Percentiles rank a stretch among this genome's conserved stretches.
Conservation (phyloP, 1,140 invertebrate genomes). For the Camponotus floridanus region DNA sequence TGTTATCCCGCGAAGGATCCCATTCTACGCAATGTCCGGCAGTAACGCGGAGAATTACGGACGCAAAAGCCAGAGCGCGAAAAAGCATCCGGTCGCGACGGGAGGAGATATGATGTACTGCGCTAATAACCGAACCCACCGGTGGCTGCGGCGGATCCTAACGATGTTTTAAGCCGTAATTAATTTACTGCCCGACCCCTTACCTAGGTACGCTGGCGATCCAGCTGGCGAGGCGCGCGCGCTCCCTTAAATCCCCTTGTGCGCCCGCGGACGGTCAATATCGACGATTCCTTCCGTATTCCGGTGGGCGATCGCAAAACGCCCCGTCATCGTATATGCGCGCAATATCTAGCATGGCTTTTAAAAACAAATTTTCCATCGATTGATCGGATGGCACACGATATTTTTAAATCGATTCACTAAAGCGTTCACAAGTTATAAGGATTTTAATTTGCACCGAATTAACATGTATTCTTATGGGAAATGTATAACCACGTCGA, state of each 20-base stretch:
- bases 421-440: no score
- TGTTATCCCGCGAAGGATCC: slow-evolving; percentile 8
- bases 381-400: slow-evolving; percentile 6
- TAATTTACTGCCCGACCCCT: slow-evolving; percentile 81
- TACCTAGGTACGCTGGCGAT: slow-evolving; percentile 61
- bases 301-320: neutral
- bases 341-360: neutral
- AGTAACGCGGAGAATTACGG: slow-evolving; percentile 23
- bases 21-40: neutral
- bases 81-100: slow-evolving; percentile 36
- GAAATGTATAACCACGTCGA: no score
- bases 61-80: slow-evolving; percentile 37
- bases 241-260: slow-evolving; percentile 47
- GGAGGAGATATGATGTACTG: slow-evolving; percentile 79
- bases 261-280: slow-evolving; percentile 43
- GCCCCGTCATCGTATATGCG: slow-evolving; percentile 34
- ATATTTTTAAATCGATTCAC: no score
- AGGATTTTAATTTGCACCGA: no score
- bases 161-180: slow-evolving; percentile 84
- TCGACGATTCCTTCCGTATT: slow-evolving; percentile 25
- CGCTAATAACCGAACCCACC: slow-evolving; percentile 82
- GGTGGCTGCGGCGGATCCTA: slow-evolving; percentile 76
- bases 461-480: no score
- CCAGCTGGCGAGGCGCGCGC: slow-evolving; percentile 32
- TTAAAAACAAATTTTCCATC: slow-evolving; percentile 47